Base-by-base conservation (phyloP, 2,113 vertebrate genomes). In the Poeciliopsis prolifica region DNA sequence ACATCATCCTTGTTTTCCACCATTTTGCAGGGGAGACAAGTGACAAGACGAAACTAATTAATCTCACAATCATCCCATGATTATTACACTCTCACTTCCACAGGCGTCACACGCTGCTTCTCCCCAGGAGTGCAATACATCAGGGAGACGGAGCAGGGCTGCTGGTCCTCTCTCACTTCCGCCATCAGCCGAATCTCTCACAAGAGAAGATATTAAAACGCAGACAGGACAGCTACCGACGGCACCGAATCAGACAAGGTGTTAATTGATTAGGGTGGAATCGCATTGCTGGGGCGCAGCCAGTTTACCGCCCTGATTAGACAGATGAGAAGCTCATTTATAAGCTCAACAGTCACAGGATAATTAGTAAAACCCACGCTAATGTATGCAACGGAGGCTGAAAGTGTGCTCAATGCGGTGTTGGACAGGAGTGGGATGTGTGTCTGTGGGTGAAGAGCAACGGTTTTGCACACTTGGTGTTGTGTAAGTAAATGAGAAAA, bases 201-300 rank as follows among this genome's bases (percentile, higher is more conserved):
- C 83, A 67, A 72, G 80, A 68, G 81, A 68, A 78, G 70, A 88
- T 90, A 92, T 93, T 94, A 93, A 58, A 92, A 87, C 65, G 48
- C 77, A 77, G 80, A 89, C 81, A 74, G 76, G 80, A 65, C 66
- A 37, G 82, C 82, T 79, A 81, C 80, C 80, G 81, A 82, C 80
- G 77, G 85, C 60, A 30, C 60, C 9, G 82, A 79, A 78, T 84
- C 73, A 87, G 92, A 93, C 92, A 92, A 94, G 91, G 93, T 93
- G 93, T 88, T 94, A 94, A 94, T 92, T 95, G 92, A 95, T 94
- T 91, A 88, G 87, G 74, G 86, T 82, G 78, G 87, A 89, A 90
- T 80, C 78, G 70, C 86, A 86, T 81, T 65, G 78, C 86, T 91
- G 89, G 91, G 86, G 80, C 84, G 65, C 73, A 65, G 84, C 84